Evolutionary conservation across 2,888 invertebrate genomes (phyloP), one percentile per base, ranked within the genome.

Genomic region (Macrosoma leucophasiata): DNA sequence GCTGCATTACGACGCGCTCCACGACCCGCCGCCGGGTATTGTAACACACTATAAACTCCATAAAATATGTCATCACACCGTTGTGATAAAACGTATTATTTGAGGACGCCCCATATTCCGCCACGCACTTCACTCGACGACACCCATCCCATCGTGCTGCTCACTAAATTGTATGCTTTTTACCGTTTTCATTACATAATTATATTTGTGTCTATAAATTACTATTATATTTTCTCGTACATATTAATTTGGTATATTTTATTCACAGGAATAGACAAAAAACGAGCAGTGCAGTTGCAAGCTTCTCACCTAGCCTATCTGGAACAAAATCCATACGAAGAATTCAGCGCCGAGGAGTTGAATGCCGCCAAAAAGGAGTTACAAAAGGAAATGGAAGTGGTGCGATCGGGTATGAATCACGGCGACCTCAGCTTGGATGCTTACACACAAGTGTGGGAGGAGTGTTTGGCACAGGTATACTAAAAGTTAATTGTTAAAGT

Each of bases 381-480:
- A 34, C 84, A 86, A 39, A 88, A 88, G 18, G 98, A 98, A 84
- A 96, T 97, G 94, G 91, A 91, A 13, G 86, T 91, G 1, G 97
- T 98, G 0, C 93, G 93, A 62, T 89, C 90, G 35, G 97, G 96
- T 23, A 98, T 98, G 98, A 92, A 91, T 0, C 98, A 98, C 62
- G 97, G 97, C 0, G 97, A 98, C 19, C 85, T 98, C 25, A 92
- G 96, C 1, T 76, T 94, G 26, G 97, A 98, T 48, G 92, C 95
- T 0, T 97, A 96, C 65, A 91, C 92, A 6, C 96, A 97, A 79
- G 97, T 97, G 22, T 98, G 98, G 98, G 95, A 97, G 63, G 97
- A 98, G 77, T 98, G 98, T 72, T 86, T 97, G 29, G 90, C 93
- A 0, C 96, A 97, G 87, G 94, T 94, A 22, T 13, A 14, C 38